Base-by-base conservation (phyloP, 2,888 invertebrate genomes). In the Limnephilus marmoratus region DNA sequence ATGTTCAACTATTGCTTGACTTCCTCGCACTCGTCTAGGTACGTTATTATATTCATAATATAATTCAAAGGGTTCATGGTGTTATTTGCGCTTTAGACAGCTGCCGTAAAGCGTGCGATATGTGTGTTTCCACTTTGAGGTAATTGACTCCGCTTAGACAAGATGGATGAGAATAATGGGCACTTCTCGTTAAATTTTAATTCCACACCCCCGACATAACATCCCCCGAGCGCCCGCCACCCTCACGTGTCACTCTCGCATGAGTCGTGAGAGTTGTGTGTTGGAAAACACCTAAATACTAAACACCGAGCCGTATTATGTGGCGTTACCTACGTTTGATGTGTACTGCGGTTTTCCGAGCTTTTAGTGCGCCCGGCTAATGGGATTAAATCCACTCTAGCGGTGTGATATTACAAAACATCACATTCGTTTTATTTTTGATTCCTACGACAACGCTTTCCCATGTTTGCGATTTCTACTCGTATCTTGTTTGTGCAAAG, bases 101-200 rank as follows among this genome's bases (percentile, higher is more conserved):
- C 24, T n/a, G 68, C 68, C n/a, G 68, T 24, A 37, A 83, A n/a
- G 83, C 24, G 83, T 15, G 83, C 68, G 68, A 68, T 68, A 24
- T 68, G 5, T 80, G 83, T n/a, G 90, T 90, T 90, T 34, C 83
- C 82, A 41, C 81, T 82, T 83, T 45, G 90, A 13, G 45, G 41
- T 90, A 90, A 90, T 83, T 90, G 83, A 49, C 31, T 24, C 90
- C 83, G 90, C 49, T 83, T 83, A 83, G 15, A 29, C 53, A 37
- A 53, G 90, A 90, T 82, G 90, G 90, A 82, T 82, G 68, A 34
- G 82, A 83, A 31, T 41, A 49, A 88, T 53, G 83, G 90, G 82
- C 24, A 82, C 82, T 41, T 83, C 80, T 31, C 90, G 83, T 90
- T 90, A 90, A 90, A 83, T 83, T 90, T 90, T 90, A 90, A 90